Conservation (phyloP, 2,888 invertebrate species). For the Epinotia bilunana region DNA sequence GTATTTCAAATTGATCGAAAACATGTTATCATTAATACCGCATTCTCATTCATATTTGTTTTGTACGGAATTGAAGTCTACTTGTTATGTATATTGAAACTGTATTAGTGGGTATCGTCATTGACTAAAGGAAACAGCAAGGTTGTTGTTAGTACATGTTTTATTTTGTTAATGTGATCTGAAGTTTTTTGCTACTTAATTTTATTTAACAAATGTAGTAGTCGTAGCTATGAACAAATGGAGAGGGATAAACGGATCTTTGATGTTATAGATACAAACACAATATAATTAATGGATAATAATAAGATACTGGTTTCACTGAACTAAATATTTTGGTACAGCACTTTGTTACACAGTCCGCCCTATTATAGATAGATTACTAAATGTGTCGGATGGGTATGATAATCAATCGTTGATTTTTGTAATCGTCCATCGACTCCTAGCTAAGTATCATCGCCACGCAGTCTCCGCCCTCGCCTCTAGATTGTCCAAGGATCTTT, state of each 20-base stretch:
- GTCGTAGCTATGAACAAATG: slow-evolving; percentile 50
- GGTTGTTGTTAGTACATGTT: slow-evolving; percentile 70
- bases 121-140: slow-evolving; percentile 60
- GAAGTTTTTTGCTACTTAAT: slow-evolving; percentile 61
- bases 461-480: slow-evolving; percentile 25
- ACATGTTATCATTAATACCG: not conserved
- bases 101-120: slow-evolving; percentile 67
- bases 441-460: slow-evolving; percentile 49
- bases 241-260: slow-evolving; percentile 42
- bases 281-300: slow-evolving; percentile 35
- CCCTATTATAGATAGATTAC: slow-evolving; percentile 77
- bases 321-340: slow-evolving; percentile 74
- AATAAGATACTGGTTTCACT: slow-evolving; percentile 60
- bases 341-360: slow-evolving; percentile 77
- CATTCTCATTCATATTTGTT: not conserved
- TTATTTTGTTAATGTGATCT: slow-evolving; percentile 83
- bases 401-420: slow-evolving; percentile 32
- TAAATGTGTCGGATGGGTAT: slow-evolving; percentile 49
- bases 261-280: slow-evolving; percentile 42
- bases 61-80: slow-evolving; percentile 35
- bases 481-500: slow-evolving; percentile 40
- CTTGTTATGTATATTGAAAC: slow-evolving; percentile 72
- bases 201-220: slow-evolving; percentile 50
- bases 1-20: not conserved
- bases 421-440: slow-evolving; percentile 45